Evolutionary conservation across 1,140 invertebrate species (phyloP), one percentile per base, ranked within the genome.

Genomic region (Laupala kohalensis): DNA sequence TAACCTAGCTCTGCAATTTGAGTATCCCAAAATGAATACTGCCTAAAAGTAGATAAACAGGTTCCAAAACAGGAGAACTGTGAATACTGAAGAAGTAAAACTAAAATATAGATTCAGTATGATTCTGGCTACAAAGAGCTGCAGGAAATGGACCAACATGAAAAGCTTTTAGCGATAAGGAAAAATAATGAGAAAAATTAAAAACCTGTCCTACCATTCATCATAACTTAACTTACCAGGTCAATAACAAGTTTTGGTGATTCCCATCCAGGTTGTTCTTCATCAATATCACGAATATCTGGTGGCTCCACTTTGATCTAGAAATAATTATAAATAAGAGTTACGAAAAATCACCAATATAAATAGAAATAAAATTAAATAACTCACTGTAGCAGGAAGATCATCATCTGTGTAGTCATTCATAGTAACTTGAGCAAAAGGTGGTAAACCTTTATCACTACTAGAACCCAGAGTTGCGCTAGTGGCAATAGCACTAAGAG

Each of bases 271-370:
- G 64, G 63, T 19, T 74, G 74, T n/a, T 75, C 74, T 37, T 77
- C 75, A 71, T 77, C 77, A 73, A 76, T 77, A 67, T 77, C 76
- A n/a, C 75, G 69, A 25, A 76, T 76, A 69, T 76, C 75, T 65
- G 77, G 77, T 13, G 78, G 78, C 63, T 79, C 78, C 64, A 78
- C 74, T 75, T 78, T 78, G 6, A 79, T 79, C 69, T 78, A 23
- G 0, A 67, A 71, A 9, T 5, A 63, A 25, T n/a, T n/a, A n/a
- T n/a, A n/a, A n/a, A n/a, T n/a, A n/a, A n/a, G n/a, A n/a, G n/a
- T n/a, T n/a, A n/a, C n/a, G n/a, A n/a, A n/a, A n/a, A n/a, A n/a
- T n/a, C 5, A 13, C n/a, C 23, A 26, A 26, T 27, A 5, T 25
- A 70, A 23, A 62, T 28, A 70, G 9, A 53, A 65, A 29, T 23